Evolutionary conservation across 1,140 invertebrate species (phyloP), one percentile per base, ranked within the genome.

Genomic region (Cotesia vestalis): DNA sequence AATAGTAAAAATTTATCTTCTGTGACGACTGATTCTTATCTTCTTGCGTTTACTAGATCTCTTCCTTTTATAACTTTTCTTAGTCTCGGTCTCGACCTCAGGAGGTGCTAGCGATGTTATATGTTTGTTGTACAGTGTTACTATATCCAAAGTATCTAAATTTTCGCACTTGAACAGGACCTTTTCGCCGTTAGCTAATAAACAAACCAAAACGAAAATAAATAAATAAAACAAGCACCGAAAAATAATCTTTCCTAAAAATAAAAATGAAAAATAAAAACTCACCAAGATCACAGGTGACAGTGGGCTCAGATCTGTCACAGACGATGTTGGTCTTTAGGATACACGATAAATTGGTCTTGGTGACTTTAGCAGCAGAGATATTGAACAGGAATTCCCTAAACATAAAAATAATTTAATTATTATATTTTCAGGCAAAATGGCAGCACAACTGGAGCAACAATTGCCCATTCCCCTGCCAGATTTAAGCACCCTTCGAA

Each of bases 301-400:
- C 83, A 67, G 88, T 83, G 17, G 95, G 93, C 66, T 94, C 91
- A 77, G 90, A 91, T 73, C 92, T 86, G 85, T 96, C 91, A 85
- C 92, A 94, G 0, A 94, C 88, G 73, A 97, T 86, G 76, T 93
- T 90, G n/a, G 94, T 91, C 88, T 92, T 94, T 51, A 96, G 79
- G 34, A 86, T 73, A 82, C 93, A 95, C 75, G 89, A 89, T 38
- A 90, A 88, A 88, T 96, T 96, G 51, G 92, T 94, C 69, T 88
- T 82, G 36, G 81, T 77, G 46, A 94, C 86, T 86, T 90, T 92
- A 14, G 89, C 86, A 53, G 87, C 85, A 75, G 91, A 91, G 46
- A 95, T 87, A 78, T 90, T 88, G 81, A 88, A 90, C 4, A 95
- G 81, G 79, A 96, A 93, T 75, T 93, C 88, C 78, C 95, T 85